Conservation (phyloP, 1,140 invertebrate genomes). For the Helicoverpa zea region DNA sequence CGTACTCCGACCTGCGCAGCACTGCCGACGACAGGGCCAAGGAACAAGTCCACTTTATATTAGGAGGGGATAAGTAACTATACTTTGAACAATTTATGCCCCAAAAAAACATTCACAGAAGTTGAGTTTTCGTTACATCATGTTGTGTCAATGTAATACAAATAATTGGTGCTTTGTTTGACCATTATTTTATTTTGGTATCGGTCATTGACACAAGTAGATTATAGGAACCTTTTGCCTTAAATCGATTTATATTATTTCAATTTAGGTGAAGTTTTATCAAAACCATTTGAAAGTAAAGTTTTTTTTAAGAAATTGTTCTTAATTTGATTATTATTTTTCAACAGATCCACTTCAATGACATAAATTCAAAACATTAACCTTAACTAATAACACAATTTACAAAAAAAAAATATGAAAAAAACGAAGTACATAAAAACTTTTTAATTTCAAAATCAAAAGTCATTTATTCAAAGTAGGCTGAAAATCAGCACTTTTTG, state of each 20-base stretch:
- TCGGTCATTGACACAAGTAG: too few species aligned
- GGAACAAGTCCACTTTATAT: constrained; percentile 75
- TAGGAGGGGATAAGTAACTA: constrained; percentile 80
- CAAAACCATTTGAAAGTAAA: not conserved
- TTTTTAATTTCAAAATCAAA: too few species aligned
- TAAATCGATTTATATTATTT: not conserved
- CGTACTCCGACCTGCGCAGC: constrained; percentile 69
- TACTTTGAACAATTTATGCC: not conserved
- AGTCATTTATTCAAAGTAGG: too few species aligned
- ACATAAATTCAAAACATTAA: too few species aligned
- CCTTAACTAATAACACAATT: too few species aligned
- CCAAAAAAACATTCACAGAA: not conserved
- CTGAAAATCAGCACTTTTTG: too few species aligned
- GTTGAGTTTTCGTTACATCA: not conserved
- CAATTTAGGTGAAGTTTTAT: not conserved
- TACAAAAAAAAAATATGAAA: not conserved
- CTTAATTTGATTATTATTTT: not conserved
- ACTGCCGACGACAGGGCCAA: constrained; percentile 67
- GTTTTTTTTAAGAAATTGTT: not conserved
- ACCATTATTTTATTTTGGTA: too few species aligned
- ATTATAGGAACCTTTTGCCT: too few species aligned
- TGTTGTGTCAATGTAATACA: not conserved
- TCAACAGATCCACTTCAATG: too few species aligned
- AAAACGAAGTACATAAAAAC: not conserved
- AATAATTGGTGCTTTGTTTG: too few species aligned